Percentiles rank a stretch among this genome's conserved stretches.
These are phyloP conservation scores for Sminthopsis crassicaudata DNA, from an alignment of 2,113 vertebrate species.

Conservation along the genomic window DNA sequence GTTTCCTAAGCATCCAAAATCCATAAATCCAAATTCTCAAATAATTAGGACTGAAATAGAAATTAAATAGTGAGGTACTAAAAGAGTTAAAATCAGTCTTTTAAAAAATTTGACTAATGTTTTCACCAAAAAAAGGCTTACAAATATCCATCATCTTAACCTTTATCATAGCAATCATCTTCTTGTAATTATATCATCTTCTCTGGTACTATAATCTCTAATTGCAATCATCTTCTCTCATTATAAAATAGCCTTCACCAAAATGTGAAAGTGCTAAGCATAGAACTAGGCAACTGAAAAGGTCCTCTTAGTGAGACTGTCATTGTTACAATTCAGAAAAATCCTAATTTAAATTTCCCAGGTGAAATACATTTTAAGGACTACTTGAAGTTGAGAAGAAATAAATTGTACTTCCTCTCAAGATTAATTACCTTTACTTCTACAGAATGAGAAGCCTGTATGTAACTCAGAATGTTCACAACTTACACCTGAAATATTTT, in stretches of 20 bases:
- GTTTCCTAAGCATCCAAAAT: background rate
- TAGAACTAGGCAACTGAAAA: background rate
- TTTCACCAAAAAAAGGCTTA: background rate
- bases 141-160: background rate
- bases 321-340: background rate
- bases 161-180: background rate
- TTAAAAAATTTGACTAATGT: background rate
- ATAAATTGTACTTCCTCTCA: background rate
- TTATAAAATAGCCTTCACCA: background rate
- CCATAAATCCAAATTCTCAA: background rate
- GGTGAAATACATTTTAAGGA: background rate
- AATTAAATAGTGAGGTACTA: background rate
- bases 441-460: background rate
- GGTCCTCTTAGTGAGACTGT: background rate
- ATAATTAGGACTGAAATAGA: background rate
- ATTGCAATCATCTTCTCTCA: no score
- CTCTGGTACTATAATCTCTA: no score
- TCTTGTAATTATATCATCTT: no score
- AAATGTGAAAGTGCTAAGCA: background rate
- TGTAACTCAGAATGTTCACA: background rate
- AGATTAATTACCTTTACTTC: background rate
- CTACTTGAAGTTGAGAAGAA: background rate
- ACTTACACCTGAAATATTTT: background rate
- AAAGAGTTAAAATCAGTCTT: background rate
- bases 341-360: background rate